These are phyloP conservation scores for Drosophila merina DNA, from an alignment of 2,888 invertebrate species.

Conservation along the genomic window DNA sequence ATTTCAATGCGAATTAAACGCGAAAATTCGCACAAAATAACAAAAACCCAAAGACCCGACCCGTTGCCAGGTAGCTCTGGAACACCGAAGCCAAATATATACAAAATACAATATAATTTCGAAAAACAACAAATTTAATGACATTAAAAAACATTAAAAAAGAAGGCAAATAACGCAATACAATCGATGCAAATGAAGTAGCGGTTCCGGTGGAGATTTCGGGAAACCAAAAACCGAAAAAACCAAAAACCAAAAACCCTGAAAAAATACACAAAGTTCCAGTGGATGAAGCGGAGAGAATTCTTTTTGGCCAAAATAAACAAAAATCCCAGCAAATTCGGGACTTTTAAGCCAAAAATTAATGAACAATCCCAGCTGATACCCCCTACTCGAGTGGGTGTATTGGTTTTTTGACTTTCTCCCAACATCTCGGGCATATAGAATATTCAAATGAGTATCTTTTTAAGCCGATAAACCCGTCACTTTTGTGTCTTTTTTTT, in stretches of 20 bases:
- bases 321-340: slow-evolving; percentile 46
- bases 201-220: slow-evolving; percentile 46
- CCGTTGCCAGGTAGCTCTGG: slow-evolving; percentile 19
- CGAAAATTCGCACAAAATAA: slow-evolving; percentile 74
- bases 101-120: too few species aligned
- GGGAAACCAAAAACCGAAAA: slow-evolving; percentile 27
- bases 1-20: slow-evolving; percentile 67
- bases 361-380: slow-evolving; percentile 54
- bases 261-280: slow-evolving; percentile 14
- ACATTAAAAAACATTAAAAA: slow-evolving; percentile 47
- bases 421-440: neutral
- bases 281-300: slow-evolving; percentile 9
- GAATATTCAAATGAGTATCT: neutral
- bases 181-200: slow-evolving; percentile 70
- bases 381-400: slow-evolving; percentile 10
- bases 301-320: slow-evolving; percentile 26
- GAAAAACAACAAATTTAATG: slow-evolving; percentile 56
- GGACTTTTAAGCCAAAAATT: slow-evolving; percentile 72
- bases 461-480: slow-evolving; percentile 2
- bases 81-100: neutral
- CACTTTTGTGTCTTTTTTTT: neutral
- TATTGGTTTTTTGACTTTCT: neutral
- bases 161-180: slow-evolving; percentile 45
- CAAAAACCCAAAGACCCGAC: slow-evolving; percentile 38
- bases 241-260: neutral